phyloP scores from a whole-genome alignment of 2,113 vertebrate genomes.

The Lepidothrix coronata region DNA sequence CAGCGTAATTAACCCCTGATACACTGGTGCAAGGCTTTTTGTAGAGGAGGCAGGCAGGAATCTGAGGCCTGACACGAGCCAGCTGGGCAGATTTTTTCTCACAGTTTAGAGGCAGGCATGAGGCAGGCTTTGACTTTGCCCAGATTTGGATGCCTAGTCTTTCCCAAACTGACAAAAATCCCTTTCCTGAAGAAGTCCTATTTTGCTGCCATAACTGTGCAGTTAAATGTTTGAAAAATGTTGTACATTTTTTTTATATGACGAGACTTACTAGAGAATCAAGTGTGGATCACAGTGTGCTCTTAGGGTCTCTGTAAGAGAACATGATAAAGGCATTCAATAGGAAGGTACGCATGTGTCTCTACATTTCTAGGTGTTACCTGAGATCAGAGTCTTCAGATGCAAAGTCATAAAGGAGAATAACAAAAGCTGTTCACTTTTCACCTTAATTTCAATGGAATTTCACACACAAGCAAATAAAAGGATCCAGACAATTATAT shows the following conservation, averaged over 20 bases:
- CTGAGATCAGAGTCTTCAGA: neutral
- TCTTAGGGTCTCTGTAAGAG: neutral
- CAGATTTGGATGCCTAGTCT: neutral
- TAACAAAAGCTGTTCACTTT: neutral
- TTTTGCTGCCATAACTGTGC: neutral
- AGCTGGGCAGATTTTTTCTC: neutral
- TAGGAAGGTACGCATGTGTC: neutral
- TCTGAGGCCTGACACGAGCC: neutral
- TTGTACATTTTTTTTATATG: neutral
- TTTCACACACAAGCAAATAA: neutral
- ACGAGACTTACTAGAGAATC: neutral
- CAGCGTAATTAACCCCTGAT: too few relatives aligned
- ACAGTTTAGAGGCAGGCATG: neutral
- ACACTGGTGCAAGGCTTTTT: neutral
- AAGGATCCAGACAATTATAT: neutral
- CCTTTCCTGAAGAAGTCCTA: neutral
- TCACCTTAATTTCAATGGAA: neutral
- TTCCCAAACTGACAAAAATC: neutral
- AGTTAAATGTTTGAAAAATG: neutral
- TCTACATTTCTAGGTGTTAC: neutral
- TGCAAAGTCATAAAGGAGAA: neutral
- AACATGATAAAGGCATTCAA: neutral
- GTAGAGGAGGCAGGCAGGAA: fast-evolving
- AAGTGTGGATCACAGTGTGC: neutral
- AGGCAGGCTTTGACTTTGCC: neutral